Evolutionary conservation across 2,113 vertebrate genomes (phyloP).

Genomic region (Zootoca vivipara): DNA sequence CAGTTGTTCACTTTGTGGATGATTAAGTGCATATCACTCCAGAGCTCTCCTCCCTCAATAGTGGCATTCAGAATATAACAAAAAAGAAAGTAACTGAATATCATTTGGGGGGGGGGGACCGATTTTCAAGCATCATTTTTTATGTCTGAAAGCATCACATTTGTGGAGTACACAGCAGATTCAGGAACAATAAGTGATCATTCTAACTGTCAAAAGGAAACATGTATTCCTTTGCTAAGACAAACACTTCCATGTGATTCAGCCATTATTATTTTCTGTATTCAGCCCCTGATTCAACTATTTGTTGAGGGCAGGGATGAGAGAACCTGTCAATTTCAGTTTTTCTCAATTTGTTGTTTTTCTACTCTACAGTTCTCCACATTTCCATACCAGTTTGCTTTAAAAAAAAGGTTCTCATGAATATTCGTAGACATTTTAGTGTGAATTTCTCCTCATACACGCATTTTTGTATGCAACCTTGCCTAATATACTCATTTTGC

Average conservation of each 20-base stretch:
- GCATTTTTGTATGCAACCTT: too few relatives aligned
- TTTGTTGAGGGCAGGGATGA: background rate
- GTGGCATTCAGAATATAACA: background rate
- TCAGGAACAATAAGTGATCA: background rate
- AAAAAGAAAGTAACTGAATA: constrained; percentile 19
- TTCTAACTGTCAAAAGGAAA: background rate
- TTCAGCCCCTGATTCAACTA: background rate
- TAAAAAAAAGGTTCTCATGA: too few relatives aligned
- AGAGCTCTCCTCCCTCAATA: background rate
- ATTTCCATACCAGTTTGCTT: too few relatives aligned
- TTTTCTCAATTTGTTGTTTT: too few relatives aligned
- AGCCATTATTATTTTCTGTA: too few relatives aligned
- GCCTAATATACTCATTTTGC: too few relatives aligned
- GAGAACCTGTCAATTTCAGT: too few relatives aligned
- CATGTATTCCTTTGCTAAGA: background rate
- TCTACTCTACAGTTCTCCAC: too few relatives aligned
- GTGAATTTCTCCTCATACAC: too few relatives aligned
- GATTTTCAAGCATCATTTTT: background rate
- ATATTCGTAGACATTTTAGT: too few relatives aligned
- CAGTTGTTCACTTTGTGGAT: constrained; percentile 13
- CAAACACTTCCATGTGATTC: background rate
- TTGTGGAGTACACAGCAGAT: too few relatives aligned
- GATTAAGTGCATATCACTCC: background rate
- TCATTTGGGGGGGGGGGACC: background rate
- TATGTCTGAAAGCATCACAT: background rate